A percentile compares a stretch with the other conserved stretches of the same genome.
Conservation (phyloP, 2,113 vertebrate species). For the Bubo blakistoni region DNA sequence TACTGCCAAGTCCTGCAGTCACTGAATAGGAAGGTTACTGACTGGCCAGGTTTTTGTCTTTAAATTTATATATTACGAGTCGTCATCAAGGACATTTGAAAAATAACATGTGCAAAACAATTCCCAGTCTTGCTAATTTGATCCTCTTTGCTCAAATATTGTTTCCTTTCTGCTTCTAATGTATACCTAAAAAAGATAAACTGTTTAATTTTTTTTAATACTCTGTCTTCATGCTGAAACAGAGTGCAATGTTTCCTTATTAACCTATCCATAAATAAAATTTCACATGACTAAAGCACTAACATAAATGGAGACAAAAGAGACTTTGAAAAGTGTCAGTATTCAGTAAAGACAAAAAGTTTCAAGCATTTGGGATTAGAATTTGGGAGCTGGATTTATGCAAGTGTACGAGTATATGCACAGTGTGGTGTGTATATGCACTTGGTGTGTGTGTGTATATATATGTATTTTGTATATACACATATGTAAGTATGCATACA, state of each 20-base stretch:
- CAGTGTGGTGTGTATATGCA: too few species aligned
- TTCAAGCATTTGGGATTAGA: background rate
- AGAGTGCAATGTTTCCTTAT: background rate
- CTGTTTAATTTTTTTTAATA: background rate
- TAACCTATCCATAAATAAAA: background rate
- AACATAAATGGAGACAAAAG: background rate
- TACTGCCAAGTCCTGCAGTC: slow-evolving; percentile 43
- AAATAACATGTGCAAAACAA: background rate
- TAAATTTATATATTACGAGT: slow-evolving; percentile 53
- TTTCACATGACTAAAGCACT: background rate
- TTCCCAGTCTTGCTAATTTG: slow-evolving; percentile 12
- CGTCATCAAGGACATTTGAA: slow-evolving; percentile 26
- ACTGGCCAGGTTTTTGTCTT: slow-evolving; percentile 33
- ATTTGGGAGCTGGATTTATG: background rate
- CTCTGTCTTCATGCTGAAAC: background rate
- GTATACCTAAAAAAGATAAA: background rate
- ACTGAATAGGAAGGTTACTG: slow-evolving; percentile 41
- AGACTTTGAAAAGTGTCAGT: background rate
- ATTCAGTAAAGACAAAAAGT: background rate
- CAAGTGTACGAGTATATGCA: background rate
- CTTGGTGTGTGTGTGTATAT: accelerated
- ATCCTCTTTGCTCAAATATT: background rate
- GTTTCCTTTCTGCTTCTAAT: slow-evolving; percentile 12
- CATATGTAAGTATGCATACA: accelerated
- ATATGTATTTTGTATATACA: background rate